Base-by-base conservation (phyloP, 2,113 vertebrate species). In the Propithecus coquereli region DNA sequence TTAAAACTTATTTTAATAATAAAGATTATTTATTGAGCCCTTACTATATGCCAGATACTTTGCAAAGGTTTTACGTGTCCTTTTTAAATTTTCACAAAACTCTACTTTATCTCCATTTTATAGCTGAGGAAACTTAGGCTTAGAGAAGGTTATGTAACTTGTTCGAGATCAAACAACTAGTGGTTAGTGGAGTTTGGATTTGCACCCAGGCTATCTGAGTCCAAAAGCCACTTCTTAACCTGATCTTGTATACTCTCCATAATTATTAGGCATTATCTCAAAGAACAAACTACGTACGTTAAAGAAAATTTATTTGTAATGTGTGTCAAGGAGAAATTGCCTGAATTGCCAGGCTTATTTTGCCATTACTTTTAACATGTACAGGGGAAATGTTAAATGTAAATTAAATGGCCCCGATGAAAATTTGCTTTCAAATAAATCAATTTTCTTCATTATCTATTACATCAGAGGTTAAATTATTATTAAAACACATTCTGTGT, bases 271-370 rank as follows among this genome's bases (percentile, higher is more conserved):
- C 13, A 54, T 65, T 65, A 47, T 84, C 70, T 96, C 68, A 65
- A 71, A 83, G 6, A 95, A 18, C 23, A 80, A 23, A 71, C 25
- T 3, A 52, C 50, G 87, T 45, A 59, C 18, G 43, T 71, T 68
- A 87, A 84, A 40, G n/a, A 97, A 73, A 88, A 88, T 10, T 43
- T 85, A 85, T 13, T 88, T 65, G 30, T 43, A 76, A 80, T 88
- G 6, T 43, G 40, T 85, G 23, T 87, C 25, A 94, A 91, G 43
- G 37, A 47, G n/a, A 82, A 91, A 50, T 40, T 70, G 70, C 65
- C 79, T 18, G 59, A 88, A n/a, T 84, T 89, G 52, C 52, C 68
- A 34, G 11, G 9, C 17, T 84, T 91, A n/a, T 65, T 86, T 70
- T 88, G 37, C 20, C 17, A n/a, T 81, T 92, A 12, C 50, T 82